These are phyloP conservation scores for Ips nitidus DNA, from an alignment of 1,140 invertebrate genomes.

Conservation along the genomic window DNA sequence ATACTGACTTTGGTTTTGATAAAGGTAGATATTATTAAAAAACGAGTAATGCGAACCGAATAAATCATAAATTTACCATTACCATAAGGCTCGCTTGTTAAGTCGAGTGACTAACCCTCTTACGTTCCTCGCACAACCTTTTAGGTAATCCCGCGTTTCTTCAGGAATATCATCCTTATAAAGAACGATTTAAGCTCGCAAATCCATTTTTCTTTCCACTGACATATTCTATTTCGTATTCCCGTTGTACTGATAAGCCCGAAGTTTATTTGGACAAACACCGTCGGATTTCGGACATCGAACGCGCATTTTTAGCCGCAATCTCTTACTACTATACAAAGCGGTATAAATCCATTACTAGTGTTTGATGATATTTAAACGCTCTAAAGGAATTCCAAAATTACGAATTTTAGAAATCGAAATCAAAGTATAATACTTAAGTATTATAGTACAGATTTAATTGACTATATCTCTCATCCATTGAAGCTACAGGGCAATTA, in stretches of 20 bases:
- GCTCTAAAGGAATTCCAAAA: no score
- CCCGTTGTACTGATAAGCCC: constrained; percentile 20
- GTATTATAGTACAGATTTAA: no score
- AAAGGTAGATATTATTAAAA: no score
- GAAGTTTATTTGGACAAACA: constrained; percentile 26
- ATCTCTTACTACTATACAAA: no score
- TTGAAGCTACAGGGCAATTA: no score
- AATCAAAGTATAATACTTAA: no score
- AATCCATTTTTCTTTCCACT: constrained; percentile 19
- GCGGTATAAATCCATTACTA: no score
- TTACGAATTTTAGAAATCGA: no score
- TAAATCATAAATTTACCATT: not conserved
- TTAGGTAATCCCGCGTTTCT: constrained; percentile 22
- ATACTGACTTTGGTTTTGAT: no score
- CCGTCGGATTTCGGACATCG: constrained; percentile 4
- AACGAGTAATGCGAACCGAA: not conserved
- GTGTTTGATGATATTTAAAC: no score
- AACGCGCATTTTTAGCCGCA: no score
- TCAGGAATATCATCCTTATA: constrained; percentile 16
- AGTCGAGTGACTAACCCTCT: constrained; percentile 11
- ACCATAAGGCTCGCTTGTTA: not conserved
- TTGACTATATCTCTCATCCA: no score
- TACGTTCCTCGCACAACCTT: constrained; percentile 21
- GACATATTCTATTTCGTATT: constrained; percentile 21
- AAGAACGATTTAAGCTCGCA: constrained; percentile 19